These are phyloP conservation scores for Sisyra nigra DNA, from an alignment of 2,888 invertebrate species.

Conservation along the genomic window DNA sequence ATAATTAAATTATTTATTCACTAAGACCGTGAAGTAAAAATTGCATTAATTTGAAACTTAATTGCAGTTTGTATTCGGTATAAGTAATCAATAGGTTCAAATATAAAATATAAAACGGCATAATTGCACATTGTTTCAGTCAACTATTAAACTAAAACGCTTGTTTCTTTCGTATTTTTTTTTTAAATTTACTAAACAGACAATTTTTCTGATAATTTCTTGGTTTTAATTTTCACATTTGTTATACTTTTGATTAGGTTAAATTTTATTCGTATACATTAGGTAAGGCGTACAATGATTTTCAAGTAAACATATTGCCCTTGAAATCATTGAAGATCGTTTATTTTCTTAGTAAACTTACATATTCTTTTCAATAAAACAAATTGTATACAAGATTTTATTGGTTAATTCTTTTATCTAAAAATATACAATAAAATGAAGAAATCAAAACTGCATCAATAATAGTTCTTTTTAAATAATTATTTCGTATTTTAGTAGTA, in stretches of 20 bases:
- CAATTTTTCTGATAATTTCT: constrained; percentile 14
- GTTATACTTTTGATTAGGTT: constrained; percentile 20
- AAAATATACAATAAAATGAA: background rate
- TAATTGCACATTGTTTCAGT: background rate
- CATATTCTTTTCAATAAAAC: background rate
- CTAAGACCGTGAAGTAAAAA: background rate
- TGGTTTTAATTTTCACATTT: constrained; percentile 6
- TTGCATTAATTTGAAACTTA: no score
- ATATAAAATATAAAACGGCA: background rate
- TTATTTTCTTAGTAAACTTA: no score
- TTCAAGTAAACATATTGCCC: constrained; percentile 1
- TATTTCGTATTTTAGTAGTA: no score
- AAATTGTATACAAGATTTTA: background rate
- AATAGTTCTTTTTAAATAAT: no score
- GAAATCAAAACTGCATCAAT: no score
- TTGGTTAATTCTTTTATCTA: background rate
- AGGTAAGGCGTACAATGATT: constrained; percentile 45
- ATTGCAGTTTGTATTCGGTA: no score
- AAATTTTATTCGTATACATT: constrained; percentile 45
- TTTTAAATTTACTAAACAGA: background rate
- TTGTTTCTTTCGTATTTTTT: background rate
- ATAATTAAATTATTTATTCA: no score
- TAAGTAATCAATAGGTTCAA: background rate
- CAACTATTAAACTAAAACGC: background rate
- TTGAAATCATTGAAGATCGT: constrained; percentile 5